Evolutionary conservation across 2,797 vertebrate genomes (phyloP), one percentile per base, ranked within the genome.

Genomic region (Acanthurus tractus): DNA sequence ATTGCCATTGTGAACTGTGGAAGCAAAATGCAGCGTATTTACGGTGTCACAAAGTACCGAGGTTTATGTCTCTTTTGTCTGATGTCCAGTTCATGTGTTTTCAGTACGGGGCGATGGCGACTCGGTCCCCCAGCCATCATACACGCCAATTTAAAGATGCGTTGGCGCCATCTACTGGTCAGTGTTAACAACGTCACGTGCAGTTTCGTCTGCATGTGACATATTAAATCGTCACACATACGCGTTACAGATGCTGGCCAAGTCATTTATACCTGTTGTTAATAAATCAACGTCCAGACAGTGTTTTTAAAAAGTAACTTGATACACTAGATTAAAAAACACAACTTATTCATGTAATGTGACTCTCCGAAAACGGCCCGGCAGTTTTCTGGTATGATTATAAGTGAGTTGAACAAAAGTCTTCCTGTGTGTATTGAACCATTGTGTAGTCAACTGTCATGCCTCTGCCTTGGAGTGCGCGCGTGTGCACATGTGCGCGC

Each of bases 101-200:
- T 23, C 50, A 50, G 34, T 23, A 8, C 20, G 6, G 23, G 53
- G 40, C 42, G 40, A 15, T 13, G 54, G 44, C 7, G 58, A 22
- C 36, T 50, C 8, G 13, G 17, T 18, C 23, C 7, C 6, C 5
- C 20, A 44, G 34, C 44, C 38, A 1, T 64, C 62, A 48, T 0
- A n/a, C 29, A 25, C 25, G 25, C 2, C 23, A 1, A 4, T 36
- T 10, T 6, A 1, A 8, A 59, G 18, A 38, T 40, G 23, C 13
- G 17, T 25, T 74, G 75, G 49, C 78, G 56, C 86, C 86, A 83
- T 45, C 92, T 88, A 9, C 38, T 73, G 91, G 70, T 7, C 52
- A 25, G 0, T 3, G 13, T 42, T 11, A 3, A 1, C 1, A 50
- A 3, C n/a, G 36, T 57, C 71, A 46, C 18, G 23, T 46, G 25